Percentiles rank a stretch among this genome's conserved stretches.
These are phyloP conservation scores for Aporophyla lueneburgensis DNA, from an alignment of 2,888 invertebrate genomes.

Conservation along the genomic window DNA sequence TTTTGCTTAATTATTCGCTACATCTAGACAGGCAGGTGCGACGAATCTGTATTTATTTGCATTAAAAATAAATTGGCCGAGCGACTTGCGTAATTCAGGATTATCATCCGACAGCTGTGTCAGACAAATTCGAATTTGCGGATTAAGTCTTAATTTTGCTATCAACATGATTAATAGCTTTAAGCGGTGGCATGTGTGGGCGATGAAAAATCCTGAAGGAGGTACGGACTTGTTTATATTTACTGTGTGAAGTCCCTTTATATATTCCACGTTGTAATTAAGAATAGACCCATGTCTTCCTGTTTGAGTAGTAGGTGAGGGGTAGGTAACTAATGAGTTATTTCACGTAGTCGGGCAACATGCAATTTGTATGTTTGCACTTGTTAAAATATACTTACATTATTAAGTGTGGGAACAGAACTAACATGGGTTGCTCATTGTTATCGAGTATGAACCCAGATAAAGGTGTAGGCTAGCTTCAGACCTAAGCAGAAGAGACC, in stretches of 20 bases:
- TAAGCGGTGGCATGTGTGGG: constrained; percentile 66
- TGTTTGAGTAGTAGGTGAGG: constrained; percentile 18
- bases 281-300: constrained; percentile 45
- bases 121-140: constrained; percentile 84
- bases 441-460: background rate
- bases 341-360: constrained; percentile 22
- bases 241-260: constrained; percentile 29
- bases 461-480: background rate
- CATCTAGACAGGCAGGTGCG: constrained; percentile 88
- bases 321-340: constrained; percentile 52
- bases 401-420: background rate
- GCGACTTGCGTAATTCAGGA: constrained; percentile 86
- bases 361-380: constrained; percentile 34
- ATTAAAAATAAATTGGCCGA: constrained; percentile 88
- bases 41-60: constrained; percentile 89
- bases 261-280: constrained; percentile 43
- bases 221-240: constrained; percentile 43
- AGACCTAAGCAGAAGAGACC: background rate
- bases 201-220: constrained; percentile 56
- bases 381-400: constrained; percentile 7
- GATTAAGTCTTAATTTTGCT: constrained; percentile 85
- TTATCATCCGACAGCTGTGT: constrained; percentile 87
- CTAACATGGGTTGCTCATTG: background rate
- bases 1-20: constrained; percentile 87
- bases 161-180: constrained; percentile 81